Conservation (phyloP, 2,113 vertebrate species). For the Callipepla californica region DNA sequence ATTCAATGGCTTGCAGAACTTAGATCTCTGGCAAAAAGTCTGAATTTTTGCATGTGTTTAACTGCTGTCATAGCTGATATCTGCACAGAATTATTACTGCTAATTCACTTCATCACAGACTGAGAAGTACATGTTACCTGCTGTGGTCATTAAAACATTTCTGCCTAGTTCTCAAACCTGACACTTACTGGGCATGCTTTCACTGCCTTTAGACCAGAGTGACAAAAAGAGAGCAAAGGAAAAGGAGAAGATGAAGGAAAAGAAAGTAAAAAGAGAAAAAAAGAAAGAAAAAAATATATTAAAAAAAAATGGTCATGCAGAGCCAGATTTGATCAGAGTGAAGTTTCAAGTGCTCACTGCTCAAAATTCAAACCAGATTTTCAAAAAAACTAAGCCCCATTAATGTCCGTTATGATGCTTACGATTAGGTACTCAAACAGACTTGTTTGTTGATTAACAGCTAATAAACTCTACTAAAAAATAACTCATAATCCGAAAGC, state of each 20-base stretch:
- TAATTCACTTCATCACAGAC: not conserved
- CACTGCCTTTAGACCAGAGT: not conserved
- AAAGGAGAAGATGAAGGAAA: not conserved
- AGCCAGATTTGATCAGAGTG: conserved; percentile 20
- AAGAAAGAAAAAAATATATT: conserved; percentile 31
- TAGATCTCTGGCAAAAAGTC: not conserved
- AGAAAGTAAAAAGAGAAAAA: not conserved
- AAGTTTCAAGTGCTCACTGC: conserved; percentile 24
- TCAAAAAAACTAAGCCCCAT: not conserved
- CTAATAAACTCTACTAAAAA: not conserved
- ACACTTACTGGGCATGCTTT: not conserved
- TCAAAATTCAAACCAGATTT: conserved; percentile 64
- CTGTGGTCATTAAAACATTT: not conserved
- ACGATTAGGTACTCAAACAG: not conserved
- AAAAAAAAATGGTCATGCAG: not conserved
- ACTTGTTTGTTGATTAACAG: not conserved
- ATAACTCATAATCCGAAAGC: not conserved
- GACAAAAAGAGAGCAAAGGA: not conserved
- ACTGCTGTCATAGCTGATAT: not conserved
- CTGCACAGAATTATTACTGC: not conserved
- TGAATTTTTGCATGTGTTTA: not conserved
- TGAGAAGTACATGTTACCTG: not conserved
- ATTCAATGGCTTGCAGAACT: not conserved
- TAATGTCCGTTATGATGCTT: not conserved
- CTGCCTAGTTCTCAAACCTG: not conserved